Evolutionary conservation across 1,140 invertebrate species (phyloP).

Genomic region (Trinorchestia longiramus): DNA sequence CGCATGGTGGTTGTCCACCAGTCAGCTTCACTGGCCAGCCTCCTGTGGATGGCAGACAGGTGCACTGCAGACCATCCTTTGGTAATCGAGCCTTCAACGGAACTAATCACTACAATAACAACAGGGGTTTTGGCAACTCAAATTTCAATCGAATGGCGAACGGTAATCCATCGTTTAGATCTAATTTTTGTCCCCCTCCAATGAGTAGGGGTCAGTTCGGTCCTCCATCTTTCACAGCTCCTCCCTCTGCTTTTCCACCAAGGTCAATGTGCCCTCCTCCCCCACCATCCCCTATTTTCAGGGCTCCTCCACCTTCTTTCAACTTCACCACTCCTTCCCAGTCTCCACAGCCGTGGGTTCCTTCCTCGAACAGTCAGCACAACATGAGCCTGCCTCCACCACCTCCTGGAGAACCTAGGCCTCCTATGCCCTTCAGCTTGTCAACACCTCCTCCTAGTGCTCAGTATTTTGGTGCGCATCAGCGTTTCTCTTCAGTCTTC

Average conservation of each 20-base stretch:
- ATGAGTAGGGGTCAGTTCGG: background rate
- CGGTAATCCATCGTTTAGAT: background rate
- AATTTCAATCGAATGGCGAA: background rate
- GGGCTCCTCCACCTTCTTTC: background rate
- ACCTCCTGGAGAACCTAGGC: background rate
- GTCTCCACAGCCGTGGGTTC: background rate
- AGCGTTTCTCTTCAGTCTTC: background rate
- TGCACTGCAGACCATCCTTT: background rate
- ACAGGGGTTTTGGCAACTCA: background rate
- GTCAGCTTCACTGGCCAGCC: background rate
- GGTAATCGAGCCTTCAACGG: background rate
- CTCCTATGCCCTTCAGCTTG: background rate
- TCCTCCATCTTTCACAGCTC: background rate
- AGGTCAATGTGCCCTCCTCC: background rate
- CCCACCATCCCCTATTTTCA: background rate
- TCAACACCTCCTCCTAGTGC: background rate
- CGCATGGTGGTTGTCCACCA: background rate
- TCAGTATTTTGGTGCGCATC: background rate
- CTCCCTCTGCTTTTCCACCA: background rate
- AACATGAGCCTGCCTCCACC: constrained; percentile 14
- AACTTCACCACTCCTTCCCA: background rate
- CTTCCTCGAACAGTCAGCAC: background rate
- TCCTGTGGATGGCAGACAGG: background rate
- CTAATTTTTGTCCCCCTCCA: background rate
- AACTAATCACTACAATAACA: background rate